phyloP scores from a whole-genome alignment of 2,888 invertebrate genomes.

The Desoria tigrina region DNA sequence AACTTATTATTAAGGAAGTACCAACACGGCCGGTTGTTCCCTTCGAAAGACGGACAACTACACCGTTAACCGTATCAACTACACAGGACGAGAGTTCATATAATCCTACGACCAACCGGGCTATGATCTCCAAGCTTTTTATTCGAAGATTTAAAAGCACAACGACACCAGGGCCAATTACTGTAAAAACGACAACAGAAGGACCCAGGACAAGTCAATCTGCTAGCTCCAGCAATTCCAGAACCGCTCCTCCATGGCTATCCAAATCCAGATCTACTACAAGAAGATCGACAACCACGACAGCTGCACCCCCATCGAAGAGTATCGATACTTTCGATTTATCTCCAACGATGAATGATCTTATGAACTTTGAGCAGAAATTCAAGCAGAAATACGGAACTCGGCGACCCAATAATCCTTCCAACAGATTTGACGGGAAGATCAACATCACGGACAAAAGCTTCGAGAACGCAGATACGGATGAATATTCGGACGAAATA shows the following conservation, averaged over 20 bases:
- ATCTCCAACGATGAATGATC: slow-evolving; percentile 25
- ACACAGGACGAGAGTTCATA: slow-evolving; percentile 1
- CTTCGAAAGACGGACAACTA: slow-evolving; percentile 35
- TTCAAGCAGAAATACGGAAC: slow-evolving; percentile 34
- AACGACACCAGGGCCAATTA: slow-evolving; percentile 26
- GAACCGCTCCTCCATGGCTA: slow-evolving; percentile 21
- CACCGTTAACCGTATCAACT: slow-evolving; percentile 19
- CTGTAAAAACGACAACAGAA: not conserved
- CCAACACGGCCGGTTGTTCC: slow-evolving; percentile 39
- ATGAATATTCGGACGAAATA: slow-evolving; percentile 9
- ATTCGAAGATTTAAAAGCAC: slow-evolving; percentile 47
- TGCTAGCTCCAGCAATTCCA: slow-evolving; percentile 9
- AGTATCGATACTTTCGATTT: not conserved
- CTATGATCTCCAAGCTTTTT: slow-evolving; percentile 47
- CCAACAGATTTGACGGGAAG: not conserved
- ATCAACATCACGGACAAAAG: slow-evolving; percentile 15
- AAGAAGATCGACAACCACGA: slow-evolving; percentile 6
- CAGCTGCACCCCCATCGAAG: slow-evolving; percentile 15
- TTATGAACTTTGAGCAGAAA: slow-evolving; percentile 33
- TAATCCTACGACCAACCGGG: slow-evolving; percentile 32
- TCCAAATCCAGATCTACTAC: slow-evolving; percentile 26
- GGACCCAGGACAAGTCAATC: not conserved
- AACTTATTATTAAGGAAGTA: slow-evolving; percentile 49
- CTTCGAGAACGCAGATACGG: slow-evolving; percentile 20
- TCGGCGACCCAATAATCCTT: not conserved